phyloP scores from a whole-genome alignment of 2,888 invertebrate genomes.

The Halocaridina rubra region DNA sequence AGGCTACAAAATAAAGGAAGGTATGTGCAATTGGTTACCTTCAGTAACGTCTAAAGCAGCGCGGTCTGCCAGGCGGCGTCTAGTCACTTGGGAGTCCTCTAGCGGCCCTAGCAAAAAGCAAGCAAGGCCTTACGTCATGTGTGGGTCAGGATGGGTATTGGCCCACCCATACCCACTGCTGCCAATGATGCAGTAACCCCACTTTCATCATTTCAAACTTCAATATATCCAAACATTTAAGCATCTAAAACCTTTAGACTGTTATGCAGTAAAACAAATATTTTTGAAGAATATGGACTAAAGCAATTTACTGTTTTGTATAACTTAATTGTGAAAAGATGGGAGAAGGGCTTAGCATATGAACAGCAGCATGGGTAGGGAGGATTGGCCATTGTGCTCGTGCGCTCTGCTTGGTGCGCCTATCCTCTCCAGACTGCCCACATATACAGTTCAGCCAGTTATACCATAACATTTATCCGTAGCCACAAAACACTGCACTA shows the following conservation, averaged over 20 bases:
- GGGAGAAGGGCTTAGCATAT: too few species aligned
- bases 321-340: too few species aligned
- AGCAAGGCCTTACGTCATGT: conserved; percentile 49
- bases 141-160: conserved; percentile 25
- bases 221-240: too few species aligned
- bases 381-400: conserved; percentile 21
- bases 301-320: too few species aligned
- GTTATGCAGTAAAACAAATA: too few species aligned
- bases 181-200: too few species aligned
- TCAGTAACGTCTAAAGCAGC: conserved; percentile 64
- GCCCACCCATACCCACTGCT: neutral
- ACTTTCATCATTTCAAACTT: too few species aligned
- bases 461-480: conserved; percentile 23
- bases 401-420: conserved; percentile 40
- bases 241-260: too few species aligned
- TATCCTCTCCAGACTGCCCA: conserved; percentile 40
- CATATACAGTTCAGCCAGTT: neutral
- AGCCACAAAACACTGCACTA: too few species aligned
- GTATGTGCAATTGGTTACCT: conserved; percentile 57
- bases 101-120: conserved; percentile 60
- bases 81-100: conserved; percentile 61
- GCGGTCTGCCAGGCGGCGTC: conserved; percentile 63
- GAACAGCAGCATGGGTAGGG: neutral
- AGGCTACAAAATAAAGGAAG: conserved; percentile 5
- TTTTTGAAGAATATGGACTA: too few species aligned